phyloP scores from a whole-genome alignment of 1,140 invertebrate genomes.

The Papilio polyxenes region DNA sequence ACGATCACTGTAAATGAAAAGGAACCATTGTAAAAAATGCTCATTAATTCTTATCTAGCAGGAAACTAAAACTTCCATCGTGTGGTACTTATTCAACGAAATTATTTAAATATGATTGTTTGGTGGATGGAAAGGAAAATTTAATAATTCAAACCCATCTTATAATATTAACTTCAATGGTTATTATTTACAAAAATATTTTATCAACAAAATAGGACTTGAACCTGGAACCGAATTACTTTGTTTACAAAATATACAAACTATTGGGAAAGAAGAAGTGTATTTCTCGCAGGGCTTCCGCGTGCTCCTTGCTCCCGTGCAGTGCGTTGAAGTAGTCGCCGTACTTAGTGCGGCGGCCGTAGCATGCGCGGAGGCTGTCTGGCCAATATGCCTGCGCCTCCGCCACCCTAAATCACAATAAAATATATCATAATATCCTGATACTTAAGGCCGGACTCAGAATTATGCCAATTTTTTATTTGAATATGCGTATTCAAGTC shows the following conservation, averaged over 20 bases:
- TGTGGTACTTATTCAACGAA: too few species aligned
- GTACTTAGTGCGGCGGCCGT: conserved; percentile 82
- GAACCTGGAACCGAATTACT: too few species aligned
- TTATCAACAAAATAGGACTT: too few species aligned
- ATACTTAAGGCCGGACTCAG: not conserved
- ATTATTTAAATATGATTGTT: too few species aligned
- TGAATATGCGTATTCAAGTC: too few species aligned
- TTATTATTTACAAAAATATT: too few species aligned
- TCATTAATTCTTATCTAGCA: not conserved
- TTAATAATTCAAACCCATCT: too few species aligned
- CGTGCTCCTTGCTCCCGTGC: conserved; percentile 89
- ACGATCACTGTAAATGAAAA: conserved; percentile 78
- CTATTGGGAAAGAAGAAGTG: conserved; percentile 93
- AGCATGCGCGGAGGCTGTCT: conserved; percentile 86
- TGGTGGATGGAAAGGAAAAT: too few species aligned
- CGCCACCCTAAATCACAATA: conserved; percentile 70
- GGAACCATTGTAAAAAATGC: too few species aligned
- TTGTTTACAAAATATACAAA: conserved; percentile 63
- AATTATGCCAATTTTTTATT: not conserved
- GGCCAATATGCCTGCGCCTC: conserved; percentile 87
- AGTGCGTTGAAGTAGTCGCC: conserved; percentile 87
- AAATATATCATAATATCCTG: not conserved
- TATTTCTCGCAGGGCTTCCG: conserved; percentile 90
- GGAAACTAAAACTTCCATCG: not conserved
- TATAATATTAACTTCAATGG: too few species aligned